phyloP scores from a whole-genome alignment of 2,888 invertebrate species.

The Rhyacophila evoluta region DNA sequence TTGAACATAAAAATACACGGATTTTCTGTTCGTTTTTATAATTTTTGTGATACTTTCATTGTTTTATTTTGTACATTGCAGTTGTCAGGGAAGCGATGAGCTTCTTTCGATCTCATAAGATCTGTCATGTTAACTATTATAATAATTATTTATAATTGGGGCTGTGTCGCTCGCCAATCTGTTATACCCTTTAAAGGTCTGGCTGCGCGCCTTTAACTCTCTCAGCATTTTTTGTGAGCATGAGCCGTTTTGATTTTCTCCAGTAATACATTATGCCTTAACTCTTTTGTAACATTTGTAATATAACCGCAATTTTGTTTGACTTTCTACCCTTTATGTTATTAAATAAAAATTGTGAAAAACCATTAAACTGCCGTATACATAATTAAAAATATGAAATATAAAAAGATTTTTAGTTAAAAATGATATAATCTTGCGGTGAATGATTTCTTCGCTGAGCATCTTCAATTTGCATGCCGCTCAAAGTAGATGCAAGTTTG shows the following conservation, averaged over 20 bases:
- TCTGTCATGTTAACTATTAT: background rate
- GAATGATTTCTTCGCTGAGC: background rate
- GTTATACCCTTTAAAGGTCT: background rate
- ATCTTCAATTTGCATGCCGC: conserved; percentile 13
- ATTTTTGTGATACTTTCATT: conserved; percentile 3
- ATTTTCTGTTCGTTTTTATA: conserved; percentile 3
- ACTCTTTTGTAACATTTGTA: background rate
- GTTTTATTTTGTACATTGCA: background rate
- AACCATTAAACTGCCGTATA: background rate
- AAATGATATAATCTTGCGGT: background rate
- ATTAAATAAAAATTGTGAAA: background rate
- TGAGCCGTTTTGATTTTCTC: conserved; percentile 43
- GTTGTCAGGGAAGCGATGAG: conserved; percentile 26
- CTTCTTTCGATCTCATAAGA: conserved; percentile 30
- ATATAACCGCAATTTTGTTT: background rate
- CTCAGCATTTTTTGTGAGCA: conserved; percentile 50
- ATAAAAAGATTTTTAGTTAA: background rate
- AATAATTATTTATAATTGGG: background rate
- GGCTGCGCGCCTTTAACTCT: conserved; percentile 48
- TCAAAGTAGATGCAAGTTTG: conserved; percentile 17
- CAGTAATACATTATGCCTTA: conserved; percentile 30
- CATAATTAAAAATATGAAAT: background rate
- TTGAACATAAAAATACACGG: conserved; percentile 18
- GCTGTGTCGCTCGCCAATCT: conserved; percentile 29
- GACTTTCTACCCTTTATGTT: background rate